Base-by-base conservation (phyloP, 2,113 vertebrate species). In the Quiscalus mexicanus region DNA sequence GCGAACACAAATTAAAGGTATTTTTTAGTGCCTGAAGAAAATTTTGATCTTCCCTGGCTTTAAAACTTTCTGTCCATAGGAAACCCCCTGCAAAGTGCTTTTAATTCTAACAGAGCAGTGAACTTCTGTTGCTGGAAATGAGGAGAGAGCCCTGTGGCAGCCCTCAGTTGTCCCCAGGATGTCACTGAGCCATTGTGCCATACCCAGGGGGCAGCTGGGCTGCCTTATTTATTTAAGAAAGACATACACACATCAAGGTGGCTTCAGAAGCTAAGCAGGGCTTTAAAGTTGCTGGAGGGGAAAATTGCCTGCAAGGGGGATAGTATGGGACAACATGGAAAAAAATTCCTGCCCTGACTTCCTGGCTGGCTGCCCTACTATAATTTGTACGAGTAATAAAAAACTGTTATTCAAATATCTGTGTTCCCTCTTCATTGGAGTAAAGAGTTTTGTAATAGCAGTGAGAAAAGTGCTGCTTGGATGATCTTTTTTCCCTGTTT, bases 221-320 rank as follows among this genome's bases (percentile, higher is more conserved):
- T 77, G 28, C 49, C 16, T 62, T 69, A 35, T 79, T 90, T 90
- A 31, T 60, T 91, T 87, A 49, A 71, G 62, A 64, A 12, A 84
- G 30, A 69, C 41, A 21, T 2, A n/a, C 25, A 69, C 37, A 49
- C 33, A 39, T 74, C 63, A 80, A 93, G 53, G 39, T 87, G 78
- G 31, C 63, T 85, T 69, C 67, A 93, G 74, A 94, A 94, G 25
- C 8, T 22, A 27, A 78, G 10, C 37, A 87, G 41, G 28, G 30
- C 31, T 89, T 78, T 91, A 41, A 90, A 92, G 60, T 12, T 64
- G 17, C 31, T 59, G 14, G 68, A 84, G 50, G 42, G 39, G 71
- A 77, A 83, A 78, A 58, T 85, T 77, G 33, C 37, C 56, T 87
- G 56, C 5, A 28, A 94, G 31, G 27, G 24, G 12, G 16, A 69